A percentile compares a stretch with the other conserved stretches of the same genome.
These are phyloP conservation scores for Motacilla alba DNA, from an alignment of 2,113 vertebrate species.

Conservation along the genomic window DNA sequence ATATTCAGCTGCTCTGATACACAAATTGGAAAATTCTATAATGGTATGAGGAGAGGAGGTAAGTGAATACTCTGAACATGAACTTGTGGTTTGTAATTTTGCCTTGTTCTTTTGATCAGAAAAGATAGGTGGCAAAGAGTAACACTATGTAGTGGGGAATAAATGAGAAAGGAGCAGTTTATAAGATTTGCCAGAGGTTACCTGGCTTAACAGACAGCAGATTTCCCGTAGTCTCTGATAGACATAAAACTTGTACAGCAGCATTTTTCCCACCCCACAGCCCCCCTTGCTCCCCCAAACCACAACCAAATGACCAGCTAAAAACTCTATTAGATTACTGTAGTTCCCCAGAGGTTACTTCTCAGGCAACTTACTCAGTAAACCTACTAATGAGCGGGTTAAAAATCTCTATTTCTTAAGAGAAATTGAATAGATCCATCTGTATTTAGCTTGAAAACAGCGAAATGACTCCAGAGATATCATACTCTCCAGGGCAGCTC, in stretches of 20 bases:
- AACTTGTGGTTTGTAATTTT: neutral
- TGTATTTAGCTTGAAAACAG: neutral
- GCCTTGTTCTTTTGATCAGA: neutral
- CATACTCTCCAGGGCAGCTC: neutral
- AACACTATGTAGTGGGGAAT: neutral
- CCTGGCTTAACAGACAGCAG: neutral
- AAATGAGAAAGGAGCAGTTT: neutral
- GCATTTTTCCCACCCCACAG: neutral
- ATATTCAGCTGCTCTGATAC: neutral
- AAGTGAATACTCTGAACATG: neutral
- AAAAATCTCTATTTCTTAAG: neutral
- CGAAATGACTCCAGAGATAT: neutral
- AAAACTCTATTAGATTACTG: neutral
- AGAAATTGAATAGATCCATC: neutral
- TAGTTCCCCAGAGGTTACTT: neutral
- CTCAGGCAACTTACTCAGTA: neutral
- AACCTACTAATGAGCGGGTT: neutral
- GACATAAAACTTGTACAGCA: neutral
- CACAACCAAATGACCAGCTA: neutral
- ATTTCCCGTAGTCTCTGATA: neutral
- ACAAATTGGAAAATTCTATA: neutral
- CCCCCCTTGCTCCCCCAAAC: rapidly evolving
- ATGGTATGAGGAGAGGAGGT: neutral
- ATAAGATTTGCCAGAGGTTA: neutral
- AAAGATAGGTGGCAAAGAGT: neutral